Evolutionary conservation across 1,140 invertebrate species (phyloP), one percentile per base, ranked within the genome.

Genomic region (Plectus sambesii): DNA sequence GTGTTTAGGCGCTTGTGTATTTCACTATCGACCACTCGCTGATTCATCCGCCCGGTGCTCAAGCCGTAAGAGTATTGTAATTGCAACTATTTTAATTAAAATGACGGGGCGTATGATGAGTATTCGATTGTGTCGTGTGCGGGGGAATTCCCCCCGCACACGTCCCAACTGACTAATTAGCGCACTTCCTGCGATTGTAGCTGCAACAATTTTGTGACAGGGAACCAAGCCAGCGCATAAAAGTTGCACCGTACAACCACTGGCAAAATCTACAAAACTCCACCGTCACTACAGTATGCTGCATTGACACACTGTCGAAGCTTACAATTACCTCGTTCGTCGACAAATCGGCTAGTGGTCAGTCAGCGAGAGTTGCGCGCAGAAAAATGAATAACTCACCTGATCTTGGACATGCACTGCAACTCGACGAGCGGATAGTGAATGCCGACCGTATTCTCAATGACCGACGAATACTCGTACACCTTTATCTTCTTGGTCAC

Each of bases 401-500:
- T 75, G 43, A 93, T 90, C 74, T 93, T 94, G 17, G 87, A 88
- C 62, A 78, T 80, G 41, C 85, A 92, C n/a, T 83, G 72, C 83
- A 96, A 90, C 72, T 94, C 88, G 5, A 82, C 78, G 52, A 82
- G 81, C 1, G 89, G 87, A 73, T 90, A 93, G 73, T 94, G 87
- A 55, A 90, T 82, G 66, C 87, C 85, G 8, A 84, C 79, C 0
- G 77, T 75, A 67, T 88, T 85, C 30, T 82, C 76, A 39, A 92
- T 80, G 9, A 93, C 85, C 40, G 79, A 77, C 24, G 80, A 79
- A 72, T 87, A 94, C 65, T 94, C 87, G 74, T 87, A 79, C 19
- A 92, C 81, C 72, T 93, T 92, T 29, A 96, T 94, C 49, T 85
- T 79, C 67, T 89, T 92, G 0, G 88, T 92, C 1, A 96, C 87